Base-by-base conservation (phyloP, 2,797 vertebrate genomes). In the Oreonectes daqikongensis region DNA sequence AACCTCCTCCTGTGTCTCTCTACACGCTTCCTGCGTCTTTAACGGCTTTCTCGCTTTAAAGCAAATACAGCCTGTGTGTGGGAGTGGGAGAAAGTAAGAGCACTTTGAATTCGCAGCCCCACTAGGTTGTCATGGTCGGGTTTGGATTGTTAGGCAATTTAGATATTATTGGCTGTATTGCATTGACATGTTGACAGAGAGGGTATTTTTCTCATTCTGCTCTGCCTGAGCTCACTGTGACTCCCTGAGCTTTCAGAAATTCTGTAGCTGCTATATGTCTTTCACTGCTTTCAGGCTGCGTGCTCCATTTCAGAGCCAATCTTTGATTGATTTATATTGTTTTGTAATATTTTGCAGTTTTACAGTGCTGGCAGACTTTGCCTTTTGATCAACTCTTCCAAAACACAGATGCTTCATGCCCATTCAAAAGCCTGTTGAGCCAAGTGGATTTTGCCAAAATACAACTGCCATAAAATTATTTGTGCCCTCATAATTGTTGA, bases 1-100 rank as follows among this genome's bases (percentile, higher is more conserved):
- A n/a, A 61, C 59, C 59, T 61, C 59, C 12, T 30, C 26, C 32
- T 35, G 3, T 35, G 30, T 61, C 18, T 61, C 18, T 11, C 18
- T 61, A 35, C 18, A 35, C 4, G 5, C 18, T 35, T 61, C 59
- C 59, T 35, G 18, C 18, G 4, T 9, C 59, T 61, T 9, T 35
- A 35, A 35, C 30, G 1, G 30, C 24, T 77, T 59, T 46, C 35
- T 70, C n/a, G 42, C 42, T 70, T 70, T 70, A 53, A 59, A 77
- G 57, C 55, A 70, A 64, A 77, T 35, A 48, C 46, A 64, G 46
- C 18, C 12, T 77, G 57, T 40, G 60, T 65, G 67, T 63, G 75
- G 75, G 75, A 77, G 67, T 77, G 75, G 63, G 75, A 70, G 67
- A 70, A 64, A 70, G 32, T 1, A 32, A 69, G 59, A 53, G 26